These are phyloP conservation scores for Mylabris phalerata DNA, from an alignment of 1,140 invertebrate species.

Conservation along the genomic window DNA sequence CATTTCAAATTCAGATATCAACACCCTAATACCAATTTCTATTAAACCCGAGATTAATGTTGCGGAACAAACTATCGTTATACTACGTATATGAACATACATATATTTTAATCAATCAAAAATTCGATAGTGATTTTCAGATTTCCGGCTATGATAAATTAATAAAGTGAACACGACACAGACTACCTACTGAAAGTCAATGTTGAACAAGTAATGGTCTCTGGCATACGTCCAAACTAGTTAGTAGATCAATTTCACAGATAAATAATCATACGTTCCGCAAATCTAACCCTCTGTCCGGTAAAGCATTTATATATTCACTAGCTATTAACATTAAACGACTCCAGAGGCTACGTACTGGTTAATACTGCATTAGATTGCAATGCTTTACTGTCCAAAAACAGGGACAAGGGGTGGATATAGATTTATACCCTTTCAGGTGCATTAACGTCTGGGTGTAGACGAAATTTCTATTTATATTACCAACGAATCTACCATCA, in stretches of 20 bases:
- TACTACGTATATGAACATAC: too few relatives aligned
- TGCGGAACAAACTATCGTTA: too few relatives aligned
- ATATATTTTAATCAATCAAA: too few relatives aligned
- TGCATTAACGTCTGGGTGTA: conserved; percentile 6
- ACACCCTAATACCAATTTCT: too few relatives aligned
- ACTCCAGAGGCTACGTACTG: conserved; percentile 7
- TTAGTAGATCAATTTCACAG: conserved; percentile 18
- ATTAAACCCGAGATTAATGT: too few relatives aligned
- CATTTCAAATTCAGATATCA: too few relatives aligned
- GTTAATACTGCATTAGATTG: conserved; percentile 12
- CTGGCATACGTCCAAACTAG: conserved; percentile 11
- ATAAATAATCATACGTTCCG: conserved; percentile 14
- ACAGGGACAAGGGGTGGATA: background rate
- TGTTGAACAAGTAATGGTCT: conserved; percentile 7
- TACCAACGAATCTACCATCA: background rate
- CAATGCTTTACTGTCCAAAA: conserved; percentile 5
- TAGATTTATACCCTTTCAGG: conserved; percentile 15
- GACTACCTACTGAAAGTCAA: too few relatives aligned
- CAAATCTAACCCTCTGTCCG: conserved; percentile 3
- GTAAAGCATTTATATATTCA: conserved; percentile 9
- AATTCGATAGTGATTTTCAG: too few relatives aligned
- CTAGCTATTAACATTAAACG: conserved; percentile 16
- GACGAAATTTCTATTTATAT: conserved; percentile 7
- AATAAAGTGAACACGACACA: too few relatives aligned
- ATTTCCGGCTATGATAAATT: too few relatives aligned